Evolutionary conservation across 2,888 invertebrate species (phyloP), one percentile per base, ranked within the genome.

Genomic region (Macrostomum cliftonense): DNA sequence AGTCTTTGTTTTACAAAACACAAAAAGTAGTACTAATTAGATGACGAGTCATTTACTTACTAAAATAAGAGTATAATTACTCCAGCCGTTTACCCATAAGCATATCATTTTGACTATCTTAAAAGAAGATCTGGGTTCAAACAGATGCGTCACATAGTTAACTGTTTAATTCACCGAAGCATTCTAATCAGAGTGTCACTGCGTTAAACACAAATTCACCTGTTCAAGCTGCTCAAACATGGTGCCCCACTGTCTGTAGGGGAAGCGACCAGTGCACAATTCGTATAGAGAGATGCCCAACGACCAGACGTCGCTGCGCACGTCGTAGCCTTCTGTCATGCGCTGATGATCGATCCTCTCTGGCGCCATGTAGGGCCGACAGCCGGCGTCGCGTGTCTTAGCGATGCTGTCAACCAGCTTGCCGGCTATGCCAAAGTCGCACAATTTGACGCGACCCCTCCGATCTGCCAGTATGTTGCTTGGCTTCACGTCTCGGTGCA

Each of bases 341-440:
- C 62, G 61, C 51, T 59, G 57, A 4, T 71, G 72, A 52, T 71
- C 71, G 47, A 74, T 70, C 46, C 74, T 58, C 57, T 74, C 74
- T n/a, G 74, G 74, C 73, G 95, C 93, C 97, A 97, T 97, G 63
- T 97, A 97, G 1, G 95, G 95, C 62, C 93, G 76, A 71, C 95
- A 97, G 1, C 97, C 97, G 54, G 93, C 95, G 73, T 97, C 95
- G 55, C 91, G 79, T 17, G 93, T 93, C 66, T 85, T 82, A n/a
- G 95, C 95, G 65, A 97, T 95, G 12, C 87, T 93, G 72, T 97
- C 95, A 37, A 95, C 91, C 58, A 97, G 75, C 66, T 95, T 91
- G 1, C 95, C 95, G 56, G 91, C 91, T 69, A 97, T 97, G 55
- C 97, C 97, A 74, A 97, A 97, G 76, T 97, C 95, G 76, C 97